Conservation (phyloP, 2,797 vertebrate genomes). For the Chromis chromis region DNA sequence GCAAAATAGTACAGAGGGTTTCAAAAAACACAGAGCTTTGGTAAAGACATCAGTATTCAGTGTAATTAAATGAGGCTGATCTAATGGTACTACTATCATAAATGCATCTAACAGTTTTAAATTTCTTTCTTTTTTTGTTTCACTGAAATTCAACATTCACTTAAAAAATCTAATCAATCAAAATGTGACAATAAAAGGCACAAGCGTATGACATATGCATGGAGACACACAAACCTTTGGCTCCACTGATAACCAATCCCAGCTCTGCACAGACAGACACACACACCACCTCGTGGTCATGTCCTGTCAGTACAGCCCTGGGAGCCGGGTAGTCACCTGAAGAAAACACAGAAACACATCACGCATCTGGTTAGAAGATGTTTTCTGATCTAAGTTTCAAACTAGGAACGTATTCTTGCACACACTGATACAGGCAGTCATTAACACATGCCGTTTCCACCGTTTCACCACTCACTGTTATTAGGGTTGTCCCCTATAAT, state of each 20-base stretch:
- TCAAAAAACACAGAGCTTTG: background rate
- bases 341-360: slow-evolving; percentile 17
- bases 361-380: background rate
- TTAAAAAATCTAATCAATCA: background rate
- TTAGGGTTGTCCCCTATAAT: slow-evolving; percentile 99
- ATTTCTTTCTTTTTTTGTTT: background rate
- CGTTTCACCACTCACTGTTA: slow-evolving; percentile 90
- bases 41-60: background rate
- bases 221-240: slow-evolving; percentile 89
- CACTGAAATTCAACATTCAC: background rate
- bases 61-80: background rate
- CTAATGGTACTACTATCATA: background rate
- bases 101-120: background rate
- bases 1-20: background rate
- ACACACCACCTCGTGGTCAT: slow-evolving; percentile 95
- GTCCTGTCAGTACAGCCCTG: slow-evolving; percentile 93
- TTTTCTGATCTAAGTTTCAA: background rate
- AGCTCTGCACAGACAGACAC: slow-evolving; percentile 97
- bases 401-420: background rate
- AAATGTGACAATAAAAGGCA: background rate
- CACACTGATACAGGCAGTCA: background rate
- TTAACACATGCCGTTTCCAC: background rate
- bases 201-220: background rate
- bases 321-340: slow-evolving; percentile 95
- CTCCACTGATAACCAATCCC: slow-evolving; percentile 95